Conservation (phyloP, 2,113 vertebrate species). For the Platichthys stellatus region DNA sequence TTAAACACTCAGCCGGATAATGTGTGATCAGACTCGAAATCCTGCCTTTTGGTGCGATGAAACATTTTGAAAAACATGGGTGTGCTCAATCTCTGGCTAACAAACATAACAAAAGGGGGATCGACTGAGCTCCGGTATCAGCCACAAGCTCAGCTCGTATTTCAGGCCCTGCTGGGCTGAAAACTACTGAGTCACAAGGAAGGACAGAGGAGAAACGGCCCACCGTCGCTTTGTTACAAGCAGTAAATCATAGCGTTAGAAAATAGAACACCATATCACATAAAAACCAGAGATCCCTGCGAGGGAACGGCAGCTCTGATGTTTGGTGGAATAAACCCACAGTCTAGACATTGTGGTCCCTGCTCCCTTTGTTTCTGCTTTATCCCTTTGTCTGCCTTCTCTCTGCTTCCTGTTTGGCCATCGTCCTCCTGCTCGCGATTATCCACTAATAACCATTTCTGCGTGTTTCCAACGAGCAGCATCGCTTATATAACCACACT, state of each 20-base stretch:
- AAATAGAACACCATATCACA: not conserved
- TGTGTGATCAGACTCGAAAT: not conserved
- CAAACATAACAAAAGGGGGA: conserved; percentile 24
- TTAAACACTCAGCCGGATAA: not conserved
- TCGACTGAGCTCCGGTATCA: conserved; percentile 29
- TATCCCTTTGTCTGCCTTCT: conserved; percentile 77
- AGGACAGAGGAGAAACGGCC: conserved; percentile 38
- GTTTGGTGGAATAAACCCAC: conserved; percentile 44
- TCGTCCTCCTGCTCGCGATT: conserved; percentile 23
- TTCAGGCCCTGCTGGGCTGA: conserved; percentile 68
- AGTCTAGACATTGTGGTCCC: conserved; percentile 66
- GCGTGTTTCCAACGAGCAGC: conserved; percentile 14
- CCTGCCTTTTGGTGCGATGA: not conserved
- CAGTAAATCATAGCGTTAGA: not conserved
- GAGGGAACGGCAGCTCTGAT: not conserved
- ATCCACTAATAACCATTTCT: conserved; percentile 18
- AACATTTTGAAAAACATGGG: not conserved
- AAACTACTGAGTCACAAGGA: conserved; percentile 78
- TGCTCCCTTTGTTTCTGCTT: conserved; percentile 77
- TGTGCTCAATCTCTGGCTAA: conserved; percentile 23
- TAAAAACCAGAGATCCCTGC: not conserved
- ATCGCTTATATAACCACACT: conserved; percentile 51
- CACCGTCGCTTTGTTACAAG: conserved; percentile 2
- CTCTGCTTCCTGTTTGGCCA: conserved; percentile 75
- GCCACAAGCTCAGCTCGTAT: conserved; percentile 62